Evolutionary conservation across 2,888 invertebrate genomes (phyloP), one percentile per base, ranked within the genome.

Genomic region (Diloba caeruleocephala): DNA sequence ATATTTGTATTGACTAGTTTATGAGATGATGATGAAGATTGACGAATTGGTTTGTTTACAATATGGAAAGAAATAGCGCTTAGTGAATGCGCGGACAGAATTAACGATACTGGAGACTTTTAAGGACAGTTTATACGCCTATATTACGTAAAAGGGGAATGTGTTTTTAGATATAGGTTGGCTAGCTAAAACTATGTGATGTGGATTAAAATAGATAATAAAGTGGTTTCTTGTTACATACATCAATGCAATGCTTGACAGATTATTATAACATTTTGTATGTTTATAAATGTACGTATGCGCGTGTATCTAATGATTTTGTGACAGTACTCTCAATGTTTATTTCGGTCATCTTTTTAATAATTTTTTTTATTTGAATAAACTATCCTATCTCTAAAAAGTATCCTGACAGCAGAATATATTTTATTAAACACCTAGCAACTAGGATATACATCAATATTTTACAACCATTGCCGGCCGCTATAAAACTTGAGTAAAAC

Each of bases 401-500:
- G 3, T 2, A 41, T n/a, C 1, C 12, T 0, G 13, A 21, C 12
- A 25, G 3, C 5, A 8, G 6, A 38, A 7, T 0, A 28, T 42
- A 28, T 45, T 25, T 44, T 8, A 15, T 3, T 7, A 21, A 21
- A 43, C 12, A 46, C 23, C 51, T 15, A 46, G 26, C 42, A 65
- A 32, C 49, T 44, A 26, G 26, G 5, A 3, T 23, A 48, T 37
- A 14, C 38, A 61, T 59, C 32, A 52, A 49, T 57, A 46, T 55
- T 66, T 55, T 52, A 58, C 37, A 60, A 44, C 55, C 64, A 72
- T 74, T 70, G 56, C 65, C 50, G 46, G 55, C 49, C 56, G 45
- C 71, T 57, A 73, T 81, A 80, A 82, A 82, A 74, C 42, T 51
- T 51, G 49, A 71, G 70, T 79, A 80, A 79, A 79, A 68, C 42